phyloP scores from a whole-genome alignment of 2,888 invertebrate genomes.

The Amiota minor region DNA sequence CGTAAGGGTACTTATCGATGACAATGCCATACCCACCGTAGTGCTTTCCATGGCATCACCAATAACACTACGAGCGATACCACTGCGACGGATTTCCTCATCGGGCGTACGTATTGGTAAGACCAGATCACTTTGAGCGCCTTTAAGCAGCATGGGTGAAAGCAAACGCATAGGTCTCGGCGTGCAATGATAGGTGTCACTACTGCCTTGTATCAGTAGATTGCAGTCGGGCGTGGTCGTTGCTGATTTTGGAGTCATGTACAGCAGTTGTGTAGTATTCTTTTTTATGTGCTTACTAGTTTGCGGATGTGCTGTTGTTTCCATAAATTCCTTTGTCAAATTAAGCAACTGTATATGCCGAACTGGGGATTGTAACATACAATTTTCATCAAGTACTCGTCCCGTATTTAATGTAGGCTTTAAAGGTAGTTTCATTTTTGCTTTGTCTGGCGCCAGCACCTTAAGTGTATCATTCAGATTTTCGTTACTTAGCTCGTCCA shows the following conservation, averaged over 20 bases:
- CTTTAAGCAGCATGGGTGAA: slow-evolving; percentile 56
- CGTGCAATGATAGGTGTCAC: slow-evolving; percentile 47
- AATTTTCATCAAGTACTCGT: slow-evolving; percentile 63
- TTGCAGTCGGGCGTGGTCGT: slow-evolving; percentile 58
- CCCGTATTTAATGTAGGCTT: slow-evolving; percentile 70
- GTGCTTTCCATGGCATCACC: slow-evolving; percentile 48
- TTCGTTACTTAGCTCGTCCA: slow-evolving; percentile 40
- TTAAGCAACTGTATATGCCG: slow-evolving; percentile 64
- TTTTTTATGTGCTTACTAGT: slow-evolving; percentile 25
- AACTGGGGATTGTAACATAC: slow-evolving; percentile 55
- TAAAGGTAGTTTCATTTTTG: slow-evolving; percentile 68
- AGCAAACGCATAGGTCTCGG: slow-evolving; percentile 55
- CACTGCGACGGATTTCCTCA: slow-evolving; percentile 32
- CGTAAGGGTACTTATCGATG: slow-evolving; percentile 38
- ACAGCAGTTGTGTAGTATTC: slow-evolving; percentile 63
- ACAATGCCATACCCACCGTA: slow-evolving; percentile 57
- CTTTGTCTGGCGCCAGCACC: slow-evolving; percentile 61
- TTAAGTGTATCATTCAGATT: slow-evolving; percentile 60
- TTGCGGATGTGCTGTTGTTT: slow-evolving; percentile 48
- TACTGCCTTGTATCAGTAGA: slow-evolving; percentile 21
- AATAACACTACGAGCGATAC: not conserved
- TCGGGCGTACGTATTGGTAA: slow-evolving; percentile 68
- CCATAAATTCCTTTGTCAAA: slow-evolving; percentile 64
- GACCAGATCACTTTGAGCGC: slow-evolving; percentile 64
- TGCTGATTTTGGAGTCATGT: slow-evolving; percentile 63